These are phyloP conservation scores for Parasteatoda lunata DNA, from an alignment of 2,888 invertebrate genomes.

Conservation along the genomic window DNA sequence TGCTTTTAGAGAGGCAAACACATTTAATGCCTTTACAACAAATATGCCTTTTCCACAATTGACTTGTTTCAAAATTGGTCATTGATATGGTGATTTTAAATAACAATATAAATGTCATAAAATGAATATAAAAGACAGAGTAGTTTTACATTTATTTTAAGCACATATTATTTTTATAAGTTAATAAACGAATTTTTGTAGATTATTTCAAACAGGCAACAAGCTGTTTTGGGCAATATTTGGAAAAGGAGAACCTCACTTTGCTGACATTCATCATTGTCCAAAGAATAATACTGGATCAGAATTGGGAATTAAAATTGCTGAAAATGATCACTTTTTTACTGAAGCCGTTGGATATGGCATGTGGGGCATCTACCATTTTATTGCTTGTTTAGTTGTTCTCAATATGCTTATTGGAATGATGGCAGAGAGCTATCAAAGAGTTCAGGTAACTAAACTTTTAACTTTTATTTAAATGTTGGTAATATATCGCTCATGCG, in stretches of 20 bases:
- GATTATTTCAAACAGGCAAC: slow-evolving; percentile 76
- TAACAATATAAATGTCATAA: too few species aligned
- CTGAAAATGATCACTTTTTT: slow-evolving; percentile 78
- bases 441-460: slow-evolving; percentile 76
- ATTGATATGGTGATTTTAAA: too few species aligned
- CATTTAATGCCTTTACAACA: too few species aligned
- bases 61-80: too few species aligned
- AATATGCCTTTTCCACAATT: too few species aligned
- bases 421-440: slow-evolving; percentile 85
- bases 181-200: neutral
- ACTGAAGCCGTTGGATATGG: slow-evolving; percentile 82
- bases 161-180: too few species aligned
- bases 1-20: too few species aligned
- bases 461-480: neutral
- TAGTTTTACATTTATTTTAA: too few species aligned
- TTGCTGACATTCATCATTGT: slow-evolving; percentile 80
- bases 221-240: slow-evolving; percentile 83
- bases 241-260: slow-evolving; percentile 81
- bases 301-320: slow-evolving; percentile 28
- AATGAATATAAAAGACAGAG: too few species aligned
- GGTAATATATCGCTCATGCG: too few species aligned
- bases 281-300: slow-evolving; percentile 75
- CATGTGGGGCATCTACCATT: slow-evolving; percentile 79
- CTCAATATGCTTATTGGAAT: slow-evolving; percentile 84
- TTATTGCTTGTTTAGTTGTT: slow-evolving; percentile 82